Base-by-base conservation (phyloP, 2,113 vertebrate species). In the Pionites leucogaster region DNA sequence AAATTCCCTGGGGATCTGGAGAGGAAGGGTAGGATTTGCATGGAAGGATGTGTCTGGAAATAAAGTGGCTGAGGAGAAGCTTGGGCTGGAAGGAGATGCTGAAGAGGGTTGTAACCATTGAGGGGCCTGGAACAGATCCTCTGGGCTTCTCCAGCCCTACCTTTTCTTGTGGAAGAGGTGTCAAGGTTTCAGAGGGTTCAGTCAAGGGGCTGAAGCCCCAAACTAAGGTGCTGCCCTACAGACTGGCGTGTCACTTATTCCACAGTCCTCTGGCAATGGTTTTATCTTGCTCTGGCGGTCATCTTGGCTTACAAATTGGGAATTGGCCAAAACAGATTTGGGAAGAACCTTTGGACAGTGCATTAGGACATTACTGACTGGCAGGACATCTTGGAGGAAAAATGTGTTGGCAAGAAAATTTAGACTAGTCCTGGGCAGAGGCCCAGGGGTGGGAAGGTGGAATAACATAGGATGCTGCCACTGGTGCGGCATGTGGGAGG, bases 1-100 rank as follows among this genome's bases (percentile, higher is more conserved):
- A 89, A 92, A 96, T 95, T 96, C 93, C 91, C 86, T 4, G 5
- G 81, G 94, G 96, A 97, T 95, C 86, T 71, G 86, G 74, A 82
- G 92, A 87, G 95, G 91, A 95, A 93, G 65, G 86, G 74, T 47
- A 87, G 91, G 94, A 89, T 96, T 95, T 93, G 46, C 77, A 47
- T 91, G 93, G 89, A 86, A 97, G 86, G 91, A 82, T 93, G 93
- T 95, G 52, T 72, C 81, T 92, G 89, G 80, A 86, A 89, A 71
- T 75, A 29, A 89, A 79, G 82, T n/a, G 83, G 29, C 81, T 2
- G 15, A 91, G 39, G 77, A 81, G 72, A 64, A 46, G 47, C 84
- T 95, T 75, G 68, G 82, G 47, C 52, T 96, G 74, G 70, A 85
- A 91, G 39, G 65, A 74, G 20, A 35, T 62, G 33, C 47, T 42